Evolutionary conservation across 2,888 invertebrate species (phyloP), one percentile per base, ranked within the genome.

Genomic region (Hydrotaea cyrtoneurina): DNA sequence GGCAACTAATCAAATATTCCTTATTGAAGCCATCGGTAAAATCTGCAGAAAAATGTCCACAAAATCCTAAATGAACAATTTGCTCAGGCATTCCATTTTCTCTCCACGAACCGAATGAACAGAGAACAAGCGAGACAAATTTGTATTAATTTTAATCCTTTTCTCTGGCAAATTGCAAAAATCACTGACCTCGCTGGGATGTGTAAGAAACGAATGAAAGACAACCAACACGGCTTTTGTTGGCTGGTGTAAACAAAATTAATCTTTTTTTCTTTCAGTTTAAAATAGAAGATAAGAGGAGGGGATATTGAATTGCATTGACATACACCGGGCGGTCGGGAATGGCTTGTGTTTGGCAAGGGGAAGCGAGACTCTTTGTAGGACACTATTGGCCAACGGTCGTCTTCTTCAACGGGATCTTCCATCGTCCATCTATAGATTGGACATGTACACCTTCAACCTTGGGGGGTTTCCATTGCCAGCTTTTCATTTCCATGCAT

Each of bases 221-320:
- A 39, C 26, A 62, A 72, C 39, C 62, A 76, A 71, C 62, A 76
- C 15, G 26, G 2, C 39, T 19, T 39, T 19, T 69, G 46, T 69
- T 69, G 17, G 66, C 36, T 15, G 57, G 39, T 72, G 13, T 26
- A 50, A 55, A 31, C 2, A 39, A 59, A 13, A 17, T 69, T 80
- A 80, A 84, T 78, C 80, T 80, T 75, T 84, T 31, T 83, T 78
- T 75, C n/a, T n/a, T n/a, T n/a, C n/a, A 66, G 39, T 84, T 80
- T 64, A 75, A 84, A 80, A 84, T 80, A 80, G 78, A 36, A 55
- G 57, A 74, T 75, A 78, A 80, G 23, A 62, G 15, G 13, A n/a
- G n/a, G n/a, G n/a, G n/a, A n/a, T n/a, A n/a, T n/a, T n/a, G n/a
- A n/a, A n/a, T n/a, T n/a, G n/a, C n/a, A n/a, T n/a, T n/a, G n/a